Conservation (phyloP, 2,113 vertebrate species). For the Cyprinodon variegatus region DNA sequence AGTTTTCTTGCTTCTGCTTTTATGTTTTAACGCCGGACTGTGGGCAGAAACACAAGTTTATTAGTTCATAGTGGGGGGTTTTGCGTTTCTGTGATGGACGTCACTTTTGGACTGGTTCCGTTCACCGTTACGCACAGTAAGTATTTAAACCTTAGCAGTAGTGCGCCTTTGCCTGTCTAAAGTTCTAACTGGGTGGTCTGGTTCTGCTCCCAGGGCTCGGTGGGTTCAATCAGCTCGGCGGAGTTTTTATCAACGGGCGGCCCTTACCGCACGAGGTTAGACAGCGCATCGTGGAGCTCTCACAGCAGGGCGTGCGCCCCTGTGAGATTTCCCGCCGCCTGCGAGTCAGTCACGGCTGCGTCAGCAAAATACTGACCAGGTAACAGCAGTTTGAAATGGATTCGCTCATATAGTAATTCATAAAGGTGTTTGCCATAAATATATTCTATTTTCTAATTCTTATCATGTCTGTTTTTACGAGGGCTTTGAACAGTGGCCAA, state of each 20-base stretch:
- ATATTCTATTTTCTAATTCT: too few relatives aligned
- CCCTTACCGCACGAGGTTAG: conserved; percentile 56
- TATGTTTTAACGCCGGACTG: background rate
- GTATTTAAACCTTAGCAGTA: background rate
- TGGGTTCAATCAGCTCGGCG: conserved; percentile 69
- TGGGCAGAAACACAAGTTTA: background rate
- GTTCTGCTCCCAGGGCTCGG: conserved; percentile 32
- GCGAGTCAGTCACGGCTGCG: conserved; percentile 71
- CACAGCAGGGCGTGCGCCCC: conserved; percentile 51
- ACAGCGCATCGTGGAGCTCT: conserved; percentile 63
- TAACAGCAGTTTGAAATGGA: conserved; percentile 6
- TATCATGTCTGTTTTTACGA: too few relatives aligned
- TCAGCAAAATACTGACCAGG: conserved; percentile 68
- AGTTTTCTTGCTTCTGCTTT: background rate
- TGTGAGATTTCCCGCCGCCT: conserved; percentile 66
- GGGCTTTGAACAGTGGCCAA: too few relatives aligned
- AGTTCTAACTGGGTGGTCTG: background rate
- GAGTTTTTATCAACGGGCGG: conserved; percentile 66
- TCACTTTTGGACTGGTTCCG: conserved; percentile 36
- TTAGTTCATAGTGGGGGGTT: background rate
- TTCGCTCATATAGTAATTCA: background rate
- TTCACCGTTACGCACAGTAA: conserved; percentile 53
- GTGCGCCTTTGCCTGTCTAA: background rate
- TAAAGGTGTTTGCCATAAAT: too few relatives aligned
- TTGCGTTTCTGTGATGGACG: conserved; percentile 45